Conservation (phyloP, 2,888 invertebrate species). For the Thumatha senex region DNA sequence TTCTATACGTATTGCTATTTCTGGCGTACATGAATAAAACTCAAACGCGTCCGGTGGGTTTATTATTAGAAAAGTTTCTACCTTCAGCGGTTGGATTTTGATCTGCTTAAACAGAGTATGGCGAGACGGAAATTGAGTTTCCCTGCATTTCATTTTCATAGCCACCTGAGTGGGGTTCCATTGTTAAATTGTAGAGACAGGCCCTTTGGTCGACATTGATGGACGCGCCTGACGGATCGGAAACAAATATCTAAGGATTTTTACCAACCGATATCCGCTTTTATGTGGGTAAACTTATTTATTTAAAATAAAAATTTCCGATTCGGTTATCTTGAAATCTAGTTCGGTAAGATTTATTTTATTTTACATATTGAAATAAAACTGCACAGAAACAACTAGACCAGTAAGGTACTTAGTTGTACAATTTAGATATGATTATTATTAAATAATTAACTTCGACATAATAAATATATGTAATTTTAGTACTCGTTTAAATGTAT, state of each 20-base stretch:
- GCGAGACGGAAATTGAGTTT: slow-evolving; percentile 63
- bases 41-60: slow-evolving; percentile 28
- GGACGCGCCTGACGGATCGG: slow-evolving; percentile 25
- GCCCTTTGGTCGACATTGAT: slow-evolving; percentile 35
- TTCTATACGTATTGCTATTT: slow-evolving; percentile 48
- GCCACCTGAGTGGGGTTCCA: slow-evolving; percentile 36
- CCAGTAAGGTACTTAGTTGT: too few species aligned
- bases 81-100: slow-evolving; percentile 47
- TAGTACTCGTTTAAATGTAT: too few species aligned
- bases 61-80: slow-evolving; percentile 60
- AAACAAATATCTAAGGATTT: slow-evolving; percentile 35
- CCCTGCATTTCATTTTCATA: slow-evolving; percentile 61
- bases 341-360: too few species aligned
- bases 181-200: slow-evolving; percentile 41
- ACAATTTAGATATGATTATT: too few species aligned
- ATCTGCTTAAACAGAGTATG: slow-evolving; percentile 42
- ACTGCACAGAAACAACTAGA: too few species aligned
- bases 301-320: too few species aligned
- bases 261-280: slow-evolving; percentile 4
- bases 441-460: too few species aligned
- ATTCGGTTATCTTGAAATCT: too few species aligned
- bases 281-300: background rate
- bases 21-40: slow-evolving; percentile 5
- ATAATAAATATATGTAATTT: too few species aligned
- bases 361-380: too few species aligned